A percentile compares a stretch with the other conserved stretches of the same genome.
Conservation (phyloP, 1,140 invertebrate genomes). For the Drosophila pseudoobscura region DNA sequence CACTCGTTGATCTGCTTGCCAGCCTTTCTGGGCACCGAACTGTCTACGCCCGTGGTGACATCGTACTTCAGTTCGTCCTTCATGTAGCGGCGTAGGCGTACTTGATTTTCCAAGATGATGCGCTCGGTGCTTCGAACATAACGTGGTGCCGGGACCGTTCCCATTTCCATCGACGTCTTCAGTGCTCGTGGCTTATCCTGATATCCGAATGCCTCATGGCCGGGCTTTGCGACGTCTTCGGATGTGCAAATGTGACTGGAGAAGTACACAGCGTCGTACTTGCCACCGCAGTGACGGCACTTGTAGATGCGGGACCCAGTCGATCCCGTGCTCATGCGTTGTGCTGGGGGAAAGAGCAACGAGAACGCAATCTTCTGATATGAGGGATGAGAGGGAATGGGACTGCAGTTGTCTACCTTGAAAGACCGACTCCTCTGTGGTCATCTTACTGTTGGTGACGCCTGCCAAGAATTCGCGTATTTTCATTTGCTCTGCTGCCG, state of each 20-base stretch:
- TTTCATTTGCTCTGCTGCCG: constrained; percentile 61
- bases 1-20: constrained; percentile 69
- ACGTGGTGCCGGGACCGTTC: background rate
- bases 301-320: background rate
- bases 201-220: background rate
- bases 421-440: constrained; percentile 30
- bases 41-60: constrained; percentile 39
- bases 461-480: constrained; percentile 66
- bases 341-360: too few relatives aligned
- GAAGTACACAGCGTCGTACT: too few relatives aligned
- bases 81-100: constrained; percentile 67
- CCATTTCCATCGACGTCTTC: background rate
- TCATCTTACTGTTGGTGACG: constrained; percentile 32
- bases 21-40: constrained; percentile 35
- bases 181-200: background rate
- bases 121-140: constrained; percentile 44
- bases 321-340: background rate
- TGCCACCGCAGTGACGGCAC: constrained; percentile 1
- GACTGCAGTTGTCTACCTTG: constrained; percentile 6
- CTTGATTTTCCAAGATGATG: constrained; percentile 66
- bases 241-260: constrained; percentile 45
- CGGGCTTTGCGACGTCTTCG: constrained; percentile 12
- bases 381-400: too few relatives aligned
- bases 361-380: too few relatives aligned
- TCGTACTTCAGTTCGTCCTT: constrained; percentile 78